Conservation (phyloP, 2,113 vertebrate species). For the Mustelus asterias region DNA sequence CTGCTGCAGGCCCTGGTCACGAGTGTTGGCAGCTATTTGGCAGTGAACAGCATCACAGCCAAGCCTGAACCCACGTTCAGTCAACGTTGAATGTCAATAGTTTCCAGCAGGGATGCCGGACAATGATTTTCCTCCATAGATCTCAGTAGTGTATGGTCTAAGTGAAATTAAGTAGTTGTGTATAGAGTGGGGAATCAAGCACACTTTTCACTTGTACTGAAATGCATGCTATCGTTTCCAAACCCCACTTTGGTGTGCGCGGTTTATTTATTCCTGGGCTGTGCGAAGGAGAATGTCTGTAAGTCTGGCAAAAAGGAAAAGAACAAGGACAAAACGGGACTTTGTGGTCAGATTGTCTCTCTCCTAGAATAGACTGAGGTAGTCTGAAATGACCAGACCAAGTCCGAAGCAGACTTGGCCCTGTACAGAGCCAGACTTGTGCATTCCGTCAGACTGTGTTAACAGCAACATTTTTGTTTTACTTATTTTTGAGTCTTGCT, state of each 20-base stretch:
- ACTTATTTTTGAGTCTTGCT: not conserved
- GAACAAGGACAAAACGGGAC: not conserved
- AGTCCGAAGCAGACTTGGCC: not conserved
- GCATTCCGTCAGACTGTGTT: not conserved
- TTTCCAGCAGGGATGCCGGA: not conserved
- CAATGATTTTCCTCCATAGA: not conserved
- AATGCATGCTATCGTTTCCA: not conserved
- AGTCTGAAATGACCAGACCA: not conserved
- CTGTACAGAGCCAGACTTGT: not conserved
- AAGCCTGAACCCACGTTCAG: not conserved
- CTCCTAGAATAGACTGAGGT: not conserved
- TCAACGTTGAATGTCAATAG: not conserved
- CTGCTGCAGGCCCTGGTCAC: not conserved
- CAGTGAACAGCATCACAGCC: not conserved
- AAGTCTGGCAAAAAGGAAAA: not conserved
- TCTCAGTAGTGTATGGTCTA: too few species aligned
- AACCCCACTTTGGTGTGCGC: not conserved
- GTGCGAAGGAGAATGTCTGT: not conserved
- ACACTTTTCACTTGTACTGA: not conserved
- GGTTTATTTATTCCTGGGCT: not conserved
- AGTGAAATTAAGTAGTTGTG: not conserved
- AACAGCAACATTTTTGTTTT: slow-evolving; percentile 17
- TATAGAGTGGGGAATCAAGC: not conserved
- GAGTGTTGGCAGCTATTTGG: not conserved
- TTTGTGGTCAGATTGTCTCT: not conserved